These are phyloP conservation scores for Leptinotarsa haldemani DNA, from an alignment of 2,888 invertebrate species.

Conservation along the genomic window DNA sequence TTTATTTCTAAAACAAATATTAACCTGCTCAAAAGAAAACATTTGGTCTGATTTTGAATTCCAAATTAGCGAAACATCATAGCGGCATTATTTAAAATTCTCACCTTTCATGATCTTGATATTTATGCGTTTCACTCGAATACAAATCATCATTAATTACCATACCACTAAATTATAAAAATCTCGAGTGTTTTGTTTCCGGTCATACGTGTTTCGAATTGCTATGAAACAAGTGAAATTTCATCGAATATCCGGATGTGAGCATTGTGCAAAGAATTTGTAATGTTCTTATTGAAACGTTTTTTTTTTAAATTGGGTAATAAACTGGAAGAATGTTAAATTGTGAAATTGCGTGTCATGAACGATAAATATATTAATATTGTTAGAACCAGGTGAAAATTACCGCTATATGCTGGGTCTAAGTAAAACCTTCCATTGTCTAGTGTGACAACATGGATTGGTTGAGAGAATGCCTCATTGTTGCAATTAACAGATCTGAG, in stretches of 20 bases:
- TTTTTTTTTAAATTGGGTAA: slow-evolving; percentile 20
- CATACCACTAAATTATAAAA: slow-evolving; percentile 15
- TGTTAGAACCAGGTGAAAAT: slow-evolving; percentile 1
- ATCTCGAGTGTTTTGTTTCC: slow-evolving; percentile 14
- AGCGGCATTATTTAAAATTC: background rate
- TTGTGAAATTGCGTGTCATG: slow-evolving; percentile 17
- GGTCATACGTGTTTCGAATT: slow-evolving; percentile 21
- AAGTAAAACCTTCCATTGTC: background rate
- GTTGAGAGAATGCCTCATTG: slow-evolving; percentile 10
- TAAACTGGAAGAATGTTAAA: slow-evolving; percentile 16
- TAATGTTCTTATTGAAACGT: slow-evolving; percentile 24
- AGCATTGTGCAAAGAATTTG: slow-evolving; percentile 24
- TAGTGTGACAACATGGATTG: background rate
- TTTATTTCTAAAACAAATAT: too few species aligned
- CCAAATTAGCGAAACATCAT: background rate
- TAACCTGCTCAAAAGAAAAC: background rate
- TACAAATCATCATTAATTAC: slow-evolving; percentile 1
- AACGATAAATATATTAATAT: slow-evolving; percentile 5
- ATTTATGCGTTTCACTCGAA: background rate
- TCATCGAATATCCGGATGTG: slow-evolving; percentile 24
- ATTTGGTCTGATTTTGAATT: background rate
- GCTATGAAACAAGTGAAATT: slow-evolving; percentile 25
- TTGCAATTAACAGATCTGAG: slow-evolving; percentile 16
- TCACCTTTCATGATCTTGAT: slow-evolving; percentile 2
- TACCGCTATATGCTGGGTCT: background rate